Evolutionary conservation across 2,888 invertebrate genomes (phyloP).

Genomic region (Galeopsomyia nigrocyanea): DNA sequence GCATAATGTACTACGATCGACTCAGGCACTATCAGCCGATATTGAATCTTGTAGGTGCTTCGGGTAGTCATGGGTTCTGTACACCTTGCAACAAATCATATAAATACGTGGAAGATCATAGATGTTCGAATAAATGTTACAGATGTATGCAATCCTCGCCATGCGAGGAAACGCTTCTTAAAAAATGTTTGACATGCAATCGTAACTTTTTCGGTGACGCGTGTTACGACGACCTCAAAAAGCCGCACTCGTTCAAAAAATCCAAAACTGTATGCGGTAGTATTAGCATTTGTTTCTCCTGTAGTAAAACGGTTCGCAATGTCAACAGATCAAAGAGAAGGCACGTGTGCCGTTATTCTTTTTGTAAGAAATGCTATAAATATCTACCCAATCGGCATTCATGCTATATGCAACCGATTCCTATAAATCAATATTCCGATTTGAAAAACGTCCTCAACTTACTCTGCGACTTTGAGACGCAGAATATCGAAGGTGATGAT

Average conservation of each 20-base stretch:
- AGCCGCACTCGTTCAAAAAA: neutral
- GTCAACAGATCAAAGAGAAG: neutral
- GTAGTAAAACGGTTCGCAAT: slow-evolving; percentile 12
- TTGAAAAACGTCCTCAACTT: slow-evolving; percentile 34
- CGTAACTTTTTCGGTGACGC: neutral
- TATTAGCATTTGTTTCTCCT: neutral
- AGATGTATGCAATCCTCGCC: neutral
- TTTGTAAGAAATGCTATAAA: no score
- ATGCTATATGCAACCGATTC: slow-evolving; percentile 29
- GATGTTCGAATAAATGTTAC: neutral
- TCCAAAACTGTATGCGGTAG: neutral
- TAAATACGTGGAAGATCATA: neutral
- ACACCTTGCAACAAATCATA: neutral
- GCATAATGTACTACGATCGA: neutral
- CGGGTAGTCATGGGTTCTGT: neutral
- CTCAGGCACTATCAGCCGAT: neutral
- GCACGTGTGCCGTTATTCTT: neutral
- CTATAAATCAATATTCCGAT: neutral
- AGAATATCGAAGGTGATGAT: slow-evolving; percentile 19
- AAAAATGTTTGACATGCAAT: neutral
- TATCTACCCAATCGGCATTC: slow-evolving; percentile 8
- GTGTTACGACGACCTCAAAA: neutral
- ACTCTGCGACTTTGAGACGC: slow-evolving; percentile 44
- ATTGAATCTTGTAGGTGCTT: neutral
- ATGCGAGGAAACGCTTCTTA: neutral